These are phyloP conservation scores for Hemibagrus guttatus DNA, from an alignment of 2,797 vertebrate species.

Conservation along the genomic window DNA sequence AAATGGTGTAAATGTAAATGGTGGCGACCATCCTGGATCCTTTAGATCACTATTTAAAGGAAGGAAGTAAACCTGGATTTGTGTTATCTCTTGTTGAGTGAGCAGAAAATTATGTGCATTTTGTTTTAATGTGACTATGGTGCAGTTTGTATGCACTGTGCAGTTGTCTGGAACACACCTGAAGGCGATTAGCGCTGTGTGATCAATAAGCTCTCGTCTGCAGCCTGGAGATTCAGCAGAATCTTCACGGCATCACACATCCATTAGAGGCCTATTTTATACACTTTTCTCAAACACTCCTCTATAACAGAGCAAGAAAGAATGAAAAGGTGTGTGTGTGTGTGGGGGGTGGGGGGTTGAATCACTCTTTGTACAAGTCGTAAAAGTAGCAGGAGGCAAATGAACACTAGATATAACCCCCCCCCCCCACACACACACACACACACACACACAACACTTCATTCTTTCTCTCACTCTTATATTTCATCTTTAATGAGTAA, in stretches of 20 bases:
- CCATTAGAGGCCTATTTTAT: slow-evolving; percentile 1
- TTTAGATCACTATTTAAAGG: neutral
- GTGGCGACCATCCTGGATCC: neutral
- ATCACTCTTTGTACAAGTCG: neutral
- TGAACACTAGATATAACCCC: neutral
- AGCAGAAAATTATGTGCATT: neutral
- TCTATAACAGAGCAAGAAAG: too few species aligned
- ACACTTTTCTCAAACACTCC: neutral
- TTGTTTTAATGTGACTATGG: neutral
- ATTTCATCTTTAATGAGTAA: neutral
- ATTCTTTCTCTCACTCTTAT: neutral
- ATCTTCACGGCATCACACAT: neutral
- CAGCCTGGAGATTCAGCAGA: neutral
- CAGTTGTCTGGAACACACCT: neutral
- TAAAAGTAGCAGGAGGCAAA: neutral
- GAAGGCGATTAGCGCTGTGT: neutral
- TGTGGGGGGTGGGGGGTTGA: neutral
- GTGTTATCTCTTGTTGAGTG: neutral
- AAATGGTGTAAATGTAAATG: too few species aligned
- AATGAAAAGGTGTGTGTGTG: neutral
- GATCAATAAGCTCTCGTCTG: neutral
- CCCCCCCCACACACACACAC: neutral
- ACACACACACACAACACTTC: neutral
- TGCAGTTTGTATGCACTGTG: neutral
- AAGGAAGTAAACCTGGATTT: neutral